A percentile compares a stretch with the other conserved stretches of the same genome.
phyloP scores from a whole-genome alignment of 2,113 vertebrate genomes.

The Collichthys lucidus region DNA sequence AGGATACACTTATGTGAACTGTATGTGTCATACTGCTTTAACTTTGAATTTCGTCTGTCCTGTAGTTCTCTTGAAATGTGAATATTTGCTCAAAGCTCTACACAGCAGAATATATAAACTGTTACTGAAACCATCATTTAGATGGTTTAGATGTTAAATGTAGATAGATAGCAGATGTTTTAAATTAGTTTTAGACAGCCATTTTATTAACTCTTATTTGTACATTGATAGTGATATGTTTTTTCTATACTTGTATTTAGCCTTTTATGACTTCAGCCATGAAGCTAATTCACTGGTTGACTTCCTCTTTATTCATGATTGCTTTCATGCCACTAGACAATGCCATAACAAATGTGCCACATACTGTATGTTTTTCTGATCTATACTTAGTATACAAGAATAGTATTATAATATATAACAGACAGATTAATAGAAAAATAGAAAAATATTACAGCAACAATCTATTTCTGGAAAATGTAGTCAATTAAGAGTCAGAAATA shows the following conservation, averaged over 20 bases:
- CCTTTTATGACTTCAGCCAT: background rate
- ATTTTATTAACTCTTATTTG: conserved; percentile 6
- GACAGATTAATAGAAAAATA: background rate
- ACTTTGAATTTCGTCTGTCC: background rate
- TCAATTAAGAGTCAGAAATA: background rate
- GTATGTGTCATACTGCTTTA: background rate
- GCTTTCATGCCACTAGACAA: background rate
- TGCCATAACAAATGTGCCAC: background rate
- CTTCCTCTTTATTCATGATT: too few relatives aligned
- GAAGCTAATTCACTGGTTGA: background rate
- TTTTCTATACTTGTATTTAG: conserved; percentile 9
- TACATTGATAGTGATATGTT: conserved; percentile 9
- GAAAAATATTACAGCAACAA: background rate
- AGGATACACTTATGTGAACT: background rate
- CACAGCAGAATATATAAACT: background rate
- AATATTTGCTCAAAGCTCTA: background rate
- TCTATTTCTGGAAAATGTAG: background rate
- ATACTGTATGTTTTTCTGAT: background rate
- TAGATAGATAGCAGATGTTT: background rate
- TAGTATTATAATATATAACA: too few relatives aligned
- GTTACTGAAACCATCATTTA: background rate
- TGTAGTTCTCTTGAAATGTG: background rate
- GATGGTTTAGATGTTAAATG: background rate
- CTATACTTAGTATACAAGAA: background rate
- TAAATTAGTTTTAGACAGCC: background rate